These are phyloP conservation scores for Ceuthmochares aereus DNA, from an alignment of 2,113 vertebrate species.

Conservation along the genomic window DNA sequence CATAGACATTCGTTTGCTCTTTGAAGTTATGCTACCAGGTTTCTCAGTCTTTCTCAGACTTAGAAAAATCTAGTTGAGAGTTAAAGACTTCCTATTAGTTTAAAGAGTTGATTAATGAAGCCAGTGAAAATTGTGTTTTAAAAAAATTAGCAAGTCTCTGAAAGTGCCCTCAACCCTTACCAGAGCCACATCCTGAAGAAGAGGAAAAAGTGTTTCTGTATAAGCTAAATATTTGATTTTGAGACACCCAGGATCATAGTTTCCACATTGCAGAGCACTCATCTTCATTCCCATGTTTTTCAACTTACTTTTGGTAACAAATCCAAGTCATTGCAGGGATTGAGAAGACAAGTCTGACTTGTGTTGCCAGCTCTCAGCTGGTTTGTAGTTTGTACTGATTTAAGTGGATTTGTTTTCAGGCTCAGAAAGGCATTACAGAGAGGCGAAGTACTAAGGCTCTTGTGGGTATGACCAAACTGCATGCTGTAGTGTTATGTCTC, in stretches of 20 bases:
- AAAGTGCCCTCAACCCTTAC: background rate
- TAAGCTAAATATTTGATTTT: background rate
- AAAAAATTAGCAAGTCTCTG: rapidly evolving
- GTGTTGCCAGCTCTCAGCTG: background rate
- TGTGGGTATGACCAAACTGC: background rate
- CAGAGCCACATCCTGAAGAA: background rate
- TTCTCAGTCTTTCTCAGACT: background rate
- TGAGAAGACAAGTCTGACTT: background rate
- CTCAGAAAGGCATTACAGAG: background rate
- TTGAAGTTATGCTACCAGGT: background rate
- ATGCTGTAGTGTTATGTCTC: background rate
- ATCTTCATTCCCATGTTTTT: background rate
- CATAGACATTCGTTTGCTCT: background rate
- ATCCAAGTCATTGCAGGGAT: background rate
- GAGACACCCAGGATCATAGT: background rate
- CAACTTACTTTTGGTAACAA: rapidly evolving
- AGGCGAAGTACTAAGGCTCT: background rate
- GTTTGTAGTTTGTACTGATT: background rate
- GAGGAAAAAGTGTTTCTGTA: background rate
- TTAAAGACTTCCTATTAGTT: background rate
- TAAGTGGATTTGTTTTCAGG: background rate
- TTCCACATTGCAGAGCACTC: background rate
- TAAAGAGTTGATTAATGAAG: background rate
- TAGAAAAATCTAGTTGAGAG: background rate
- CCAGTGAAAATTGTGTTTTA: background rate